These are phyloP conservation scores for Gasterosteus nipponicus DNA, from an alignment of 2,113 vertebrate genomes.

Conservation along the genomic window DNA sequence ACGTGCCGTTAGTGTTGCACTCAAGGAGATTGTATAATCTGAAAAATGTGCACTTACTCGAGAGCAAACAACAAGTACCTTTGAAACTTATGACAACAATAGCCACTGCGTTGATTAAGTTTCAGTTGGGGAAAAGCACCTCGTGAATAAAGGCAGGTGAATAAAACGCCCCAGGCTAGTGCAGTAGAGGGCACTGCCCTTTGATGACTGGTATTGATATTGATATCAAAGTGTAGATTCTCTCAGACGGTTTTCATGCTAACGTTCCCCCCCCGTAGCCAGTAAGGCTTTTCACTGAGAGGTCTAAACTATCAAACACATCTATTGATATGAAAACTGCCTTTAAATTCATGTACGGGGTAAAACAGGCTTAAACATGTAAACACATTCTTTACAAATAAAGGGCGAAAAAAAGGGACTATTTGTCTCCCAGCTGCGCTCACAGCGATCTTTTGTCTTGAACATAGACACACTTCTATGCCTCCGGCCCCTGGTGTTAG, in stretches of 20 bases:
- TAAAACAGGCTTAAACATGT: not conserved
- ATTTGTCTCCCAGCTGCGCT: not conserved
- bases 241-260: not conserved
- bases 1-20: not conserved
- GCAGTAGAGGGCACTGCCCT: not conserved
- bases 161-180: constrained; percentile 7
- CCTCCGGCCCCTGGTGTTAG: constrained; percentile 26
- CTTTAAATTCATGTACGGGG: not conserved
- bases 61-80: constrained; percentile 8
- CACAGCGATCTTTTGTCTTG: not conserved
- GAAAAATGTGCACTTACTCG: not conserved
- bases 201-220: not conserved
- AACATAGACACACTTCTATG: constrained; percentile 17
- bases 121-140: constrained; percentile 18
- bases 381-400: not conserved
- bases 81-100: not conserved
- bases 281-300: not conserved
- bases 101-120: constrained; percentile 10
- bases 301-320: not conserved
- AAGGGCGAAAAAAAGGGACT: not conserved
- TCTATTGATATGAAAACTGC: not conserved
- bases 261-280: not conserved
- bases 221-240: not conserved
- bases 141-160: constrained; percentile 31
- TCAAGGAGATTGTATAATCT: not conserved